Conservation (phyloP, 2,797 vertebrate genomes). For the Halcyon badia region DNA sequence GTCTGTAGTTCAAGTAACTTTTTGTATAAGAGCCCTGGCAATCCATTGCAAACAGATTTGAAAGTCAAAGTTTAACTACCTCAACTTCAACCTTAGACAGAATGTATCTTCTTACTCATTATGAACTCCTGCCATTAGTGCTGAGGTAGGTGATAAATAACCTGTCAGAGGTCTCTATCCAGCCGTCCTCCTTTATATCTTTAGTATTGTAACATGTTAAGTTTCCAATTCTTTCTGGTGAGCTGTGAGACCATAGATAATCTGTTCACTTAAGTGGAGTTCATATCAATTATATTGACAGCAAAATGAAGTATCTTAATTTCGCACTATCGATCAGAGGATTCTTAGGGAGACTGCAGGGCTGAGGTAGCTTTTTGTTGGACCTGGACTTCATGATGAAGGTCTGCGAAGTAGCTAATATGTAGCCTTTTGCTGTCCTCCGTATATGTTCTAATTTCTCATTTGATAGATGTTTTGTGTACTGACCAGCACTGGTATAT, state of each 20-base stretch:
- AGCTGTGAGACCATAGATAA: not conserved
- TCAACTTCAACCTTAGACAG: slow-evolving; percentile 11
- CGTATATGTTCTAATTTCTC: not conserved
- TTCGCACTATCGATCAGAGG: slow-evolving; percentile 32
- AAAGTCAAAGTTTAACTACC: slow-evolving; percentile 18
- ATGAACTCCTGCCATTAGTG: slow-evolving; percentile 11
- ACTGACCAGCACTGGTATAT: not conserved
- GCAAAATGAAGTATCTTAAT: slow-evolving; percentile 55
- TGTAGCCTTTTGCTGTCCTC: not conserved
- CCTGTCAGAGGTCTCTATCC: not conserved
- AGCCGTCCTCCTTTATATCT: not conserved
- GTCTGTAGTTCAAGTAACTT: not conserved
- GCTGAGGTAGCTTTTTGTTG: not conserved
- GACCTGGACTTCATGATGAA: not conserved
- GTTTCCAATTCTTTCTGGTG: not conserved
- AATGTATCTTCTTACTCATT: slow-evolving; percentile 30
- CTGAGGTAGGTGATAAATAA: not conserved
- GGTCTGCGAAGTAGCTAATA: not conserved
- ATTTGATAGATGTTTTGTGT: slow-evolving; percentile 4
- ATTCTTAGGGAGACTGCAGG: not conserved
- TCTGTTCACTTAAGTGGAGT: not conserved
- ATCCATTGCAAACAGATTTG: not conserved
- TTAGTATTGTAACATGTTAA: not conserved
- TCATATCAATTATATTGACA: slow-evolving; percentile 57
- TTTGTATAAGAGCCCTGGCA: not conserved